A percentile compares a stretch with the other conserved stretches of the same genome.
Conservation (phyloP, 2,113 vertebrate genomes). For the Tachysurus vachellii region DNA sequence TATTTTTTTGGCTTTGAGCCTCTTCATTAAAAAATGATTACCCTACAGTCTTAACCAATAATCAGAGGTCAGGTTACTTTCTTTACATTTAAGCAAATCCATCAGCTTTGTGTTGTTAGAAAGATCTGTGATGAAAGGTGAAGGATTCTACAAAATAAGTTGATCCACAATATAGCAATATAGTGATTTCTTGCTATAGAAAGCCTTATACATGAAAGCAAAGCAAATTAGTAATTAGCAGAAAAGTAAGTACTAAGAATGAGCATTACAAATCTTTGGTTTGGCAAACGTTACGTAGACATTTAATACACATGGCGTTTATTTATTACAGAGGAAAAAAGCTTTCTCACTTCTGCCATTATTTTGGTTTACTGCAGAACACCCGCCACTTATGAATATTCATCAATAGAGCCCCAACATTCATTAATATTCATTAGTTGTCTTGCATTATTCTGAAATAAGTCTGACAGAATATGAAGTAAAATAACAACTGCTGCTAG, state of each 20-base stretch:
- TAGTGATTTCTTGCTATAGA: not conserved
- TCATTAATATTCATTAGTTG: constrained; percentile 14
- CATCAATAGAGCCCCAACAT: not conserved
- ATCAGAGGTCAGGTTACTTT: not conserved
- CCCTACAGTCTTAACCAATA: not conserved
- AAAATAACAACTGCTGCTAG: not conserved
- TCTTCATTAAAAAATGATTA: not conserved
- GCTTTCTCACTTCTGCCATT: no score
- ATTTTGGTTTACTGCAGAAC: no score
- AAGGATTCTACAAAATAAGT: not conserved
- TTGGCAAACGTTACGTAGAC: not conserved
- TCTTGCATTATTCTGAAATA: not conserved
- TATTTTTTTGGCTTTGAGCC: not conserved
- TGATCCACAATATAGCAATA: not conserved
- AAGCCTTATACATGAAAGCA: not conserved
- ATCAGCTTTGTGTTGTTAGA: not conserved
- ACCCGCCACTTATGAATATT: constrained; percentile 1
- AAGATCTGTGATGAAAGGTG: not conserved
- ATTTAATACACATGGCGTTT: not conserved
- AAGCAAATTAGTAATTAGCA: not conserved
- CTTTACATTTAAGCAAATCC: not conserved
- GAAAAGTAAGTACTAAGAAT: not conserved
- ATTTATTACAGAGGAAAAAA: not conserved
- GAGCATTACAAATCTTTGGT: not conserved
- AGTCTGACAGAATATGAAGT: not conserved